Evolutionary conservation across 2,888 invertebrate genomes (phyloP).

Genomic region (Operophtera brumata): DNA sequence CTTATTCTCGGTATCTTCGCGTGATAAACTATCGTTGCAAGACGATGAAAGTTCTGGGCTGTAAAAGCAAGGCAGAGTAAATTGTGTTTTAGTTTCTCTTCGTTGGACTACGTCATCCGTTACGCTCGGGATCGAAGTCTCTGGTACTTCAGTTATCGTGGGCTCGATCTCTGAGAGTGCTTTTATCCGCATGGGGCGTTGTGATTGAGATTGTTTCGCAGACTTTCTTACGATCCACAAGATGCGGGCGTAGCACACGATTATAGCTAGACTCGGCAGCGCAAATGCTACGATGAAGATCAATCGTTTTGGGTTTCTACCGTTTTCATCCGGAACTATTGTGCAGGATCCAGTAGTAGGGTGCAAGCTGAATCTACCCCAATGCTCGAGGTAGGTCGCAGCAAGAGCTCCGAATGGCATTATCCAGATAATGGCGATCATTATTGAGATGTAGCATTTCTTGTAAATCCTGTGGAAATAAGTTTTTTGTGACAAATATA

Average conservation of each 20-base stretch:
- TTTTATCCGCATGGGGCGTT: constrained; percentile 49
- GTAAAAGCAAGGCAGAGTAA: constrained; percentile 38
- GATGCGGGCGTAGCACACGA: constrained; percentile 91
- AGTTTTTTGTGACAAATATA: neutral
- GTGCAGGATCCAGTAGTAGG: constrained; percentile 88
- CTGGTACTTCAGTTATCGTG: constrained; percentile 49
- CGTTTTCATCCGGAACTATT: constrained; percentile 84
- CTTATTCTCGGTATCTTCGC: constrained; percentile 58
- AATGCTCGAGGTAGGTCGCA: constrained; percentile 86
- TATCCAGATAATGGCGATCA: constrained; percentile 87
- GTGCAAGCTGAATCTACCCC: constrained; percentile 91
- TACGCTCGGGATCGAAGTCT: constrained; percentile 34
- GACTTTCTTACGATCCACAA: constrained; percentile 88
- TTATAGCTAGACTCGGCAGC: constrained; percentile 90
- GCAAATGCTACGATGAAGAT: constrained; percentile 91
- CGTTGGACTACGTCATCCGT: constrained; percentile 24
- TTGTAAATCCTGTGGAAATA: constrained; percentile 83
- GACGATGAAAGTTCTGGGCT: constrained; percentile 54
- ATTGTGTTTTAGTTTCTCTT: constrained; percentile 21
- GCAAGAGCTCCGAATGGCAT: constrained; percentile 84
- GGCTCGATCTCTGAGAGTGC: constrained; percentile 52
- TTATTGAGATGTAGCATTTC: constrained; percentile 82
- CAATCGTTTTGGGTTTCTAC: constrained; percentile 87
- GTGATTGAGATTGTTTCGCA: constrained; percentile 81
- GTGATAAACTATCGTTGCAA: constrained; percentile 39